Conservation (phyloP, 2,888 invertebrate species). For the Clostera curtula region DNA sequence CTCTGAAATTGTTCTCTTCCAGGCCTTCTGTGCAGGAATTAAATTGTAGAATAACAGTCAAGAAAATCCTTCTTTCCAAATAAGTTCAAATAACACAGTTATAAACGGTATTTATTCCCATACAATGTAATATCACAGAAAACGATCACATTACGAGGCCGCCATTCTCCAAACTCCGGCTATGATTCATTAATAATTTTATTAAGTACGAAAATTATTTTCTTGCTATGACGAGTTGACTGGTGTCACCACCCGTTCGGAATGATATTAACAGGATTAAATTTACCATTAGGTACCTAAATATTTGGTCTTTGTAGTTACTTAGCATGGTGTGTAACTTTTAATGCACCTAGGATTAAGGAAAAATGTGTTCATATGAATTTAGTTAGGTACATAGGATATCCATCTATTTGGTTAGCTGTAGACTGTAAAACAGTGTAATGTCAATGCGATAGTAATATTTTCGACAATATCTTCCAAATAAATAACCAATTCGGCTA, state of each 20-base stretch:
- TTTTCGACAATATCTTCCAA: conserved; percentile 22
- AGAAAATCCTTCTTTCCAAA: no score
- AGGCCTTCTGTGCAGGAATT: no score
- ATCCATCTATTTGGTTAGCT: conserved; percentile 50
- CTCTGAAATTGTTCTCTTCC: no score
- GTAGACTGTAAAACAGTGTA: conserved; percentile 68
- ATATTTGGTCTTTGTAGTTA: conserved; percentile 37
- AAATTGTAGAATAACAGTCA: no score
- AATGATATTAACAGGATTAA: conserved; percentile 25
- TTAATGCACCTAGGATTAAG: conserved; percentile 61
- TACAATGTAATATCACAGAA: no score
- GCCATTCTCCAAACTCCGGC: no score
- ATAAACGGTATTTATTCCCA: no score
- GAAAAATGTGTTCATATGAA: conserved; percentile 73
- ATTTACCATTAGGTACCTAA: conserved; percentile 27
- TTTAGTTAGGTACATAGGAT: conserved; percentile 63
- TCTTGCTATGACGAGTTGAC: conserved; percentile 16
- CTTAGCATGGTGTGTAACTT: conserved; percentile 51
- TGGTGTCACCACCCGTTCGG: conserved; percentile 21
- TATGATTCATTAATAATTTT: neutral
- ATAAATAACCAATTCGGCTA: no score
- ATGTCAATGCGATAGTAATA: conserved; percentile 28
- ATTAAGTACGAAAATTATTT: neutral
- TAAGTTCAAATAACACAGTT: no score
- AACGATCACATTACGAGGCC: no score